These are phyloP conservation scores for Cactoblastis cactorum DNA, from an alignment of 2,888 invertebrate genomes.

Conservation along the genomic window DNA sequence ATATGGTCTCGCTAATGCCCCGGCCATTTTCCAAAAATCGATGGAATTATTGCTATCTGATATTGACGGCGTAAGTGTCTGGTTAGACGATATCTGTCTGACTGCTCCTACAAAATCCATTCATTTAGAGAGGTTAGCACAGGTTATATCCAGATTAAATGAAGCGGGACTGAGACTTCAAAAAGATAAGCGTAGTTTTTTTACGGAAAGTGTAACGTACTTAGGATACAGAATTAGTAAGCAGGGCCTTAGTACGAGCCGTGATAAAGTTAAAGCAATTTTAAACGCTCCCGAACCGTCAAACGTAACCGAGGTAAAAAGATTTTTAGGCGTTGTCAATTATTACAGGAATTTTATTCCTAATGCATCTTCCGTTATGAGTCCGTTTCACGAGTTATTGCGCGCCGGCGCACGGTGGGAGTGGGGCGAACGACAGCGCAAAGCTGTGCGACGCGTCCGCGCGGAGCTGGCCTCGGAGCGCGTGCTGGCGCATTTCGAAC, in stretches of 20 bases:
- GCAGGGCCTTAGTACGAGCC: too few relatives aligned
- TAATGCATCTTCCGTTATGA: constrained; percentile 21
- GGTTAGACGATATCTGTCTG: neutral
- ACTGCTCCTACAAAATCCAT: too few relatives aligned
- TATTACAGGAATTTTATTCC: constrained; percentile 32
- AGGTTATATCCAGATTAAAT: constrained; percentile 17
- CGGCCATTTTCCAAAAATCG: constrained; percentile 24
- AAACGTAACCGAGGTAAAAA: too few relatives aligned
- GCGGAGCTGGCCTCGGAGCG: too few relatives aligned
- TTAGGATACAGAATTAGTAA: constrained; percentile 22
- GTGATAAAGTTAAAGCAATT: too few relatives aligned
- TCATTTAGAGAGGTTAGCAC: too few relatives aligned
- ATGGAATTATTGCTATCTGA: constrained; percentile 12
- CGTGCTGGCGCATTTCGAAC: neutral
- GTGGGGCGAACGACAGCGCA: neutral
- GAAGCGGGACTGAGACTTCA: constrained; percentile 12
- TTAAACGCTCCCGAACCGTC: too few relatives aligned
- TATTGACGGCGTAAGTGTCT: too few relatives aligned
- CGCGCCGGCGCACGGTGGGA: neutral
- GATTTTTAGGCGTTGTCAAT: constrained; percentile 24
- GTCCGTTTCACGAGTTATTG: constrained; percentile 20
- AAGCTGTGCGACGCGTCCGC: too few relatives aligned
- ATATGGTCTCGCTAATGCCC: constrained; percentile 22
- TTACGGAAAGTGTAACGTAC: constrained; percentile 22
- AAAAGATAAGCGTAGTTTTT: constrained; percentile 17